Evolutionary conservation across 2,888 invertebrate species (phyloP).

Genomic region (Doris montereyensis): DNA sequence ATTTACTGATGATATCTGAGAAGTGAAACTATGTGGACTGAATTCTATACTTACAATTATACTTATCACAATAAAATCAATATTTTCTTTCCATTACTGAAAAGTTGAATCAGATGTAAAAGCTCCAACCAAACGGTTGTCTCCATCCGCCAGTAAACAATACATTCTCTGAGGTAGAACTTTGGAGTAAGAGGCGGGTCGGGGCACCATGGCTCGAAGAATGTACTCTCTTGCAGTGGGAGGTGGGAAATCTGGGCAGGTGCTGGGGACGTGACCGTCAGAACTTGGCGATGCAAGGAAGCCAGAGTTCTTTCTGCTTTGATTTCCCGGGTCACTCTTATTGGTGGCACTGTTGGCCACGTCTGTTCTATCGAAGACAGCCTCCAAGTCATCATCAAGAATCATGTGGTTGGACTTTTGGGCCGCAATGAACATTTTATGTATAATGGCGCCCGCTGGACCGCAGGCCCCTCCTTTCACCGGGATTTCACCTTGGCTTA

Average conservation of each 20-base stretch:
- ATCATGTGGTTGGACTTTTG: constrained; percentile 74
- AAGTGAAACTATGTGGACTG: not conserved
- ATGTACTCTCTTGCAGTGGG: constrained; percentile 80
- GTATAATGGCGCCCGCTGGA: constrained; percentile 76
- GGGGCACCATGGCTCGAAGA: constrained; percentile 77
- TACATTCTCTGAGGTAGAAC: constrained; percentile 81
- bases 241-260: constrained; percentile 74
- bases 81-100: constrained; percentile 56
- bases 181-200: constrained; percentile 78
- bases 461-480: constrained; percentile 77
- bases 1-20: not conserved
- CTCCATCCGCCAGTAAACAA: constrained; percentile 78
- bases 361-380: constrained; percentile 61
- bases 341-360: constrained; percentile 56
- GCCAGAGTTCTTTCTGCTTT: constrained; percentile 46
- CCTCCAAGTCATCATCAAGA: constrained; percentile 43
- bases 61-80: not conserved
- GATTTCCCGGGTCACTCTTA: constrained; percentile 56
- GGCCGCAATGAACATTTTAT: constrained; percentile 76
- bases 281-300: constrained; percentile 42
- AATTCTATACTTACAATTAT: not conserved
- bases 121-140: constrained; percentile 83
- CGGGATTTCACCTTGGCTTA: constrained; percentile 78
- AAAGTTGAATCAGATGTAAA: constrained; percentile 85
- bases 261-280: constrained; percentile 45